These are phyloP conservation scores for Chrysaora quinquecirrha DNA, from an alignment of 30 jellyfish, hydroid and myxozoan species.

Conservation along the genomic window DNA sequence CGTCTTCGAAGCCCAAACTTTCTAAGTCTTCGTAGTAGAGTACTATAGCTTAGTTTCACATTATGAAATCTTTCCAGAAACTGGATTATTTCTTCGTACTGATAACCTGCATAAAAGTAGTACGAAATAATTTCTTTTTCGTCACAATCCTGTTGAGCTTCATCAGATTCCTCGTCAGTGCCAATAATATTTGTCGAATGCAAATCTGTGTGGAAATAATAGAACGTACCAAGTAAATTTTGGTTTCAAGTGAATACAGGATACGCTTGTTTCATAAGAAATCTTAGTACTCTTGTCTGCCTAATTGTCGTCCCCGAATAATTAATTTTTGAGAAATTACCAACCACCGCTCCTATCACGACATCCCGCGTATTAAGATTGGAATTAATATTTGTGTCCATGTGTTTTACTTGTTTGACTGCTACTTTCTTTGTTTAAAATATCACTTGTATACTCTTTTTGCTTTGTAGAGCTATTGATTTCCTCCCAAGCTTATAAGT, in stretches of 20 bases:
- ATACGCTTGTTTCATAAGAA: neutral
- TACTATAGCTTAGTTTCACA: slow-evolving; percentile 5
- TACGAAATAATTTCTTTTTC: neutral
- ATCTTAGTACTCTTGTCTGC: neutral
- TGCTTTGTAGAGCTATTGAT: too few species aligned
- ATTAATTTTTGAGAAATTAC: too few species aligned
- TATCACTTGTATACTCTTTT: too few species aligned
- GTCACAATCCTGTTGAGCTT: neutral
- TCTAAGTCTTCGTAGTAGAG: neutral
- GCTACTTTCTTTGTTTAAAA: too few species aligned
- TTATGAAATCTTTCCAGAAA: neutral
- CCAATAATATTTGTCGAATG: neutral
- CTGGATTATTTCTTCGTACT: neutral
- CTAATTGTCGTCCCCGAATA: neutral
- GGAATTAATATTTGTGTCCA: too few species aligned
- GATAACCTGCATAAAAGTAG: slow-evolving; percentile 10
- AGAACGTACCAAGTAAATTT: too few species aligned
- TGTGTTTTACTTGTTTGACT: too few species aligned
- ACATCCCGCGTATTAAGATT: too few species aligned
- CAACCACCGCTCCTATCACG: too few species aligned
- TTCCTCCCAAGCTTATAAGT: too few species aligned
- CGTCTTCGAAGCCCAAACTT: slow-evolving; percentile 4
- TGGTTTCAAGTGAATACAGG: neutral
- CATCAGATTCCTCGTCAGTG: neutral
- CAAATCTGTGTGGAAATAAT: neutral